Percentiles rank a stretch among this genome's conserved stretches.
Conservation (phyloP, 2,113 vertebrate genomes). For the Passer domesticus region DNA sequence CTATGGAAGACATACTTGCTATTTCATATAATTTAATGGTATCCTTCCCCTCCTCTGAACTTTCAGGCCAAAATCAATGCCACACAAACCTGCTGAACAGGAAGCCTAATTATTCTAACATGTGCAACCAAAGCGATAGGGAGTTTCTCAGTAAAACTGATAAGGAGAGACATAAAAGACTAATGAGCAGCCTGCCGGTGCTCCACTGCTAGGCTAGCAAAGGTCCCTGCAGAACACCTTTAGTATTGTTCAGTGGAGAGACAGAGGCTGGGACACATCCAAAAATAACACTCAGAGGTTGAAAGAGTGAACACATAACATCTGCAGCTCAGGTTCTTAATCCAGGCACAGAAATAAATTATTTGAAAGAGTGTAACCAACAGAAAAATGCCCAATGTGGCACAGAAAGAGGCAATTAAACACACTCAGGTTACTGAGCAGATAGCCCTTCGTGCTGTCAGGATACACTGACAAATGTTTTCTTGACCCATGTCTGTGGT, state of each 20-base stretch:
- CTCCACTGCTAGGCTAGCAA: neutral
- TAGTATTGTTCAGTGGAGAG: neutral
- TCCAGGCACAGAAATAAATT: neutral
- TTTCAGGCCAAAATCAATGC: slow-evolving; percentile 29
- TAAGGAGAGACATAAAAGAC: slow-evolving; percentile 49
- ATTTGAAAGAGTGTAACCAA: neutral
- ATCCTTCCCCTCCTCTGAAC: neutral
- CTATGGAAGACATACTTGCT: neutral
- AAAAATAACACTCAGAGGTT: neutral
- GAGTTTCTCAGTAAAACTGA: slow-evolving; percentile 48
- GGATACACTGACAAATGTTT: neutral
- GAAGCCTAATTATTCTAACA: slow-evolving; percentile 40
- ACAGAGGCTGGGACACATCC: neutral
- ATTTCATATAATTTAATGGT: neutral
- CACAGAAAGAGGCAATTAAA: neutral
- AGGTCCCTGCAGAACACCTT: neutral
- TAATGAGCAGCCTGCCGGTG: neutral
- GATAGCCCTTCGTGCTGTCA: neutral
- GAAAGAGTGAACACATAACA: neutral
- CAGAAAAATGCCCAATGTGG: rapidly evolving
- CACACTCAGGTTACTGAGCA: neutral
- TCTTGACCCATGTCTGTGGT: neutral
- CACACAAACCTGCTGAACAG: slow-evolving; percentile 9
- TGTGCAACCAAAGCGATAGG: slow-evolving; percentile 27
- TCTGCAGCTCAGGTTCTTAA: neutral